Conservation (phyloP, 2,797 vertebrate genomes). For the Hylomyscus alleni region DNA sequence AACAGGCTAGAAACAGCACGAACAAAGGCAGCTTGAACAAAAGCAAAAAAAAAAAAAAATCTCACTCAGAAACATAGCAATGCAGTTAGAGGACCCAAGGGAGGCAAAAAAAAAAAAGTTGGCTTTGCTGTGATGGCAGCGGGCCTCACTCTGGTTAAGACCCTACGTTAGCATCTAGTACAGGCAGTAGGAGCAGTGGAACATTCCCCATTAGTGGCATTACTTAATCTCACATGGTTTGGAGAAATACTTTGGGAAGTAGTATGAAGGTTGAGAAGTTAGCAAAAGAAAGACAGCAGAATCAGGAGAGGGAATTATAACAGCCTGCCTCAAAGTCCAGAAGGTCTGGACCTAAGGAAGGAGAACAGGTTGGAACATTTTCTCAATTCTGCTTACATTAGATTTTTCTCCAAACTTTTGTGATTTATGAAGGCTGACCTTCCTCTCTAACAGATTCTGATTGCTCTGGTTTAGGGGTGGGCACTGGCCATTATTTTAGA, state of each 20-base stretch:
- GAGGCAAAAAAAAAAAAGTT: background rate
- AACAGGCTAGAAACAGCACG: background rate
- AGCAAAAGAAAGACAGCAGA: background rate
- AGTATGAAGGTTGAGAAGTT: background rate
- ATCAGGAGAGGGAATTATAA: background rate
- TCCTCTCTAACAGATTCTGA: background rate
- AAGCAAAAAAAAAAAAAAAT: conserved; percentile 19
- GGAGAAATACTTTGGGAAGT: background rate
- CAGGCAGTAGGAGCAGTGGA: background rate
- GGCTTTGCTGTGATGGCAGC: background rate
- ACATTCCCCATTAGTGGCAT: background rate
- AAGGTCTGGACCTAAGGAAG: background rate
- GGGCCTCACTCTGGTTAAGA: background rate
- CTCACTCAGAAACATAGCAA: background rate
- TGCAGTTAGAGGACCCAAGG: background rate
- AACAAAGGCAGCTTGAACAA: conserved; percentile 49
- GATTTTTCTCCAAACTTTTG: background rate
- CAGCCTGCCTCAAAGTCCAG: background rate
- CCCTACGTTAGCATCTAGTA: background rate
- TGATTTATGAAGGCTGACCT: background rate
- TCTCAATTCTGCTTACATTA: background rate
- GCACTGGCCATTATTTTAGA: conserved; percentile 30
- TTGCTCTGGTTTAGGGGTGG: background rate
- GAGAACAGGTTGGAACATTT: background rate
- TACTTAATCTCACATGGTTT: background rate